Percentiles rank a stretch among this genome's conserved stretches.
phyloP scores from a whole-genome alignment of 2,888 invertebrate species.

The Bellardia bayeri region DNA sequence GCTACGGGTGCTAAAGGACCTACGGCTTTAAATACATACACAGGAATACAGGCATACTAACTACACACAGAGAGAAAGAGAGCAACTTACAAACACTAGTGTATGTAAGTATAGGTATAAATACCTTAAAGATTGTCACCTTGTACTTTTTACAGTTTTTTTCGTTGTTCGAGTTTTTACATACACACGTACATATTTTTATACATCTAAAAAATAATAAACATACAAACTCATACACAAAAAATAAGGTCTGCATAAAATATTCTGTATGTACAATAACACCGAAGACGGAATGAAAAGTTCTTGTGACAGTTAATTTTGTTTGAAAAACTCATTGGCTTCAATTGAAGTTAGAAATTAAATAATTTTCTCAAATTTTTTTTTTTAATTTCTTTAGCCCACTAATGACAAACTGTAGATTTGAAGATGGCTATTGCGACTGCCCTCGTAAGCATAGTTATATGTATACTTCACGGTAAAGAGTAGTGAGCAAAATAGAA shows the following conservation, averaged over 20 bases:
- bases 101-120: background rate
- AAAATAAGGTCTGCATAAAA: constrained; percentile 15
- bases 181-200: background rate
- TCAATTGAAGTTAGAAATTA: too few relatives aligned
- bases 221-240: background rate
- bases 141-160: constrained; percentile 45
- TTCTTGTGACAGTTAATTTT: background rate
- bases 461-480: background rate
- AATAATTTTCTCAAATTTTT: too few relatives aligned
- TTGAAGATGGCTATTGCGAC: background rate
- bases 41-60: background rate
- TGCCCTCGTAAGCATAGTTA: background rate
- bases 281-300: background rate
- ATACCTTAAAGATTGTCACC: constrained; percentile 54
- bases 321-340: too few relatives aligned
- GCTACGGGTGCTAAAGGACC: constrained; percentile 44
- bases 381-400: too few relatives aligned
- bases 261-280: background rate
- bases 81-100: constrained; percentile 19
- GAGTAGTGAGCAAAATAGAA: background rate
- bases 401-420: background rate
- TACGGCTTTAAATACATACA: constrained; percentile 24
- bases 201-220: constrained; percentile 10
- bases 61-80: background rate
- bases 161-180: background rate